These are phyloP conservation scores for Diplazon laetatorius DNA, from an alignment of 2,888 invertebrate species.

Conservation along the genomic window DNA sequence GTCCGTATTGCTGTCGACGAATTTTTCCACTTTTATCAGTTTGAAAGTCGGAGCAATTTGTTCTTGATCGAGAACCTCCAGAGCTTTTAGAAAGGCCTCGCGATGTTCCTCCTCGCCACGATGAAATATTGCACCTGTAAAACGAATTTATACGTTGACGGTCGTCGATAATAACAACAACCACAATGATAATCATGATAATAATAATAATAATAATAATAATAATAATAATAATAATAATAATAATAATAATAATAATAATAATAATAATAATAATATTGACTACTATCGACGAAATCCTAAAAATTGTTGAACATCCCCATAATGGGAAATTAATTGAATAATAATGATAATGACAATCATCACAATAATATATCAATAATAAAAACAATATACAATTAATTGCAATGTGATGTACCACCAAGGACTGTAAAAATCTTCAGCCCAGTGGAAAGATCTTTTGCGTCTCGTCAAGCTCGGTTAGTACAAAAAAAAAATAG, in stretches of 20 bases:
- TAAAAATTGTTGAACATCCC: no score
- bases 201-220: no score
- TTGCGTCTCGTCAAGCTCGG: neutral
- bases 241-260: no score
- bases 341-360: no score
- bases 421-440: neutral
- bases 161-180: neutral
- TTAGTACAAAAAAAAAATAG: neutral
- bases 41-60: conserved; percentile 72
- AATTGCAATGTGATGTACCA: no score
- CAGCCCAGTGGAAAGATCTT: neutral
- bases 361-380: no score
- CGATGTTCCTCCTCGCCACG: conserved; percentile 71
- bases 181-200: no score
- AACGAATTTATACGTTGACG: neutral
- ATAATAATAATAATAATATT: no score
- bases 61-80: conserved; percentile 68
- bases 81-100: conserved; percentile 72
- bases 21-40: conserved; percentile 67
- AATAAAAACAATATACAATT: no score
- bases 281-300: no score
- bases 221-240: no score
- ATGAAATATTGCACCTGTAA: conserved; percentile 78
- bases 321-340: no score
- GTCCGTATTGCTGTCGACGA: conserved; percentile 73